Base-by-base conservation (phyloP, 2,888 invertebrate genomes). In the Saturnia japonica region DNA sequence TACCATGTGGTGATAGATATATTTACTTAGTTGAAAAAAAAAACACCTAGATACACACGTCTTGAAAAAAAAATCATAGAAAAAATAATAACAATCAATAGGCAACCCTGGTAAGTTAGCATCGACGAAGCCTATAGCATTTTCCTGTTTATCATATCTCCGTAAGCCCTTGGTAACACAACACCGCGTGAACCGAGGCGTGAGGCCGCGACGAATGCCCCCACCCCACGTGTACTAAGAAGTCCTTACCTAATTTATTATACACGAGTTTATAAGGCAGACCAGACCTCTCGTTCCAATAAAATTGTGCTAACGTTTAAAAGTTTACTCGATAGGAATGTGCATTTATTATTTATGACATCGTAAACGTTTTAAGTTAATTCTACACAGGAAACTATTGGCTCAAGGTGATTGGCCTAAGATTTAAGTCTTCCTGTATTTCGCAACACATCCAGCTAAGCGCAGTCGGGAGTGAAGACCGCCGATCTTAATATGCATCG, bases 71-170 rank as follows among this genome's bases (percentile, higher is more conserved):
- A 34, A 34, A 34, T 34, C 34, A 4, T 6, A 34, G 6, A 6
- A 51, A 51, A 54, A 51, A 22, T 22, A 22, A 68, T 34, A 22
- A 68, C 11, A n/a, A 14, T 19, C 16, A 34, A 40, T 45, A 22
- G 68, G 19, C 68, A 68, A 11, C 64, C 64, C 64, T 64, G n/a
- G 57, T 68, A 73, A 14, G 25, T 60, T 54, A 72, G 74, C 54
- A 54, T 57, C 57, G 22, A 40, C 40, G 73, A 78, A 78, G 80
- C 79, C 77, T 77, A 77, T 71, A 78, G 77, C 80, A 77, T 88
- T 87, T 88, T 88, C 87, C 86, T 88, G 87, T 87, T 87, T 84
- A 85, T 83, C 79, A 79, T 82, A 82, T 81, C 80, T 78, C 78
- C 74, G 76, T 75, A 73, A 74, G 73, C 77, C 77, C 76, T 79